A percentile compares a stretch with the other conserved stretches of the same genome.
phyloP scores from a whole-genome alignment of 2,888 invertebrate genomes.

The Halocaridina rubra region DNA sequence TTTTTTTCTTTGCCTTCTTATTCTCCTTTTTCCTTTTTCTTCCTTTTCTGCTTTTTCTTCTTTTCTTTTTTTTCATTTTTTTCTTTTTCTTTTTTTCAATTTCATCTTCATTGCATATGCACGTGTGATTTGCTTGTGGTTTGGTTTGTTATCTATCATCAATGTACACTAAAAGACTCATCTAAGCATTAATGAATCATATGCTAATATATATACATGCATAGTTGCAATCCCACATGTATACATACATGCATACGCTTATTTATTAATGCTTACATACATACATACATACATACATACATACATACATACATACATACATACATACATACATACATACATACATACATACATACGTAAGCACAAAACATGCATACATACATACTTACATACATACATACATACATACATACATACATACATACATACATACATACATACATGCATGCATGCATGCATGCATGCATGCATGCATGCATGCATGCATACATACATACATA shows the following conservation, averaged over 20 bases:
- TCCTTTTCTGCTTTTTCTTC: too few species aligned
- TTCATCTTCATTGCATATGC: too few species aligned
- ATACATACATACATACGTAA: neutral
- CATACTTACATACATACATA: neutral
- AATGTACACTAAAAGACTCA: too few species aligned
- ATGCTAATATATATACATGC: neutral
- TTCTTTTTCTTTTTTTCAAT: too few species aligned
- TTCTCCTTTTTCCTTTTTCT: too few species aligned
- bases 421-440: constrained; percentile 16
- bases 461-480: constrained; percentile 18
- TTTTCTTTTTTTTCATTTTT: too few species aligned
- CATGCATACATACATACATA: constrained; percentile 10
- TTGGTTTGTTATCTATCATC: too few species aligned
- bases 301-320: constrained; percentile 6
- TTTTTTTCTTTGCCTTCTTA: too few species aligned
- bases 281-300: constrained; percentile 1
- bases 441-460: constrained; percentile 7
- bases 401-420: constrained; percentile 25
- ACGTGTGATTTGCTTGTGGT: too few species aligned
- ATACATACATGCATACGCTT: constrained; percentile 3
- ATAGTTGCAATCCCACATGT: neutral
- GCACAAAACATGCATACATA: neutral
- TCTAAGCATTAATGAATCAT: neutral
- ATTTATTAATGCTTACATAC: neutral
- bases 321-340: neutral